Base-by-base conservation (phyloP, 1,140 invertebrate genomes). In the Ganaspis sp. region DNA sequence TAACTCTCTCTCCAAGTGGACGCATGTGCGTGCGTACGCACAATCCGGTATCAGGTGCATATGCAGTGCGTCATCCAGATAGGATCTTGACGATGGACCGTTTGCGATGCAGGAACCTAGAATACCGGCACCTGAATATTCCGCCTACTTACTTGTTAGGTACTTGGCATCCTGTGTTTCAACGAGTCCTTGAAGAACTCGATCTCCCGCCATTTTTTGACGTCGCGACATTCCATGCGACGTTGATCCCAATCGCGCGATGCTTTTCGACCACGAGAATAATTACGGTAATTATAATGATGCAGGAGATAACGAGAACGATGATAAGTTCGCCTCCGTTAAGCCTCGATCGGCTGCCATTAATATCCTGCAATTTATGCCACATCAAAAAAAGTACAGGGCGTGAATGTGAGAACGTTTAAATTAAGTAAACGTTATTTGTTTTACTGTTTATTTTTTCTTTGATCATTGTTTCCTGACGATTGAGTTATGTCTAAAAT, bases 11-110 rank as follows among this genome's bases (percentile, higher is more conserved):
- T 21, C 70, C 34, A 70, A 64, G 58, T 19, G 53, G 38, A 78
- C 75, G 71, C 81, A 81, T 83, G 80, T 86, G 77, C 79, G 77
- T 83, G 81, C 70, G 79, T 82, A 83, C 81, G 84, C 84, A 81
- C 82, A 84, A 84, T 86, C 84, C 84, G 81, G 84, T 90, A 90
- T 90, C 89, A 90, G 88, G 88, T 90, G 89, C 88, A 84, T 88
- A 86, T 79, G 88, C 88, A 88, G 87, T 90, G 87, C 87, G 84
- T 91, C 89, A 90, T 89, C 78, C 87, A 84, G 90, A 91, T 91
- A 90, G 83, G 85, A 91, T 91, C 89, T 89, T 45, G 53, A 23
- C 49, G 29, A 70, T 70, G 70, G 40, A 45, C 23, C 21, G 17
- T 29, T 17, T 26, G 73, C 76, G 74, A 76, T 78, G 58, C 75